Percentiles rank a stretch among this genome's conserved stretches.
These are phyloP conservation scores for Erannis defoliaria DNA, from an alignment of 2,888 invertebrate species.

Conservation along the genomic window DNA sequence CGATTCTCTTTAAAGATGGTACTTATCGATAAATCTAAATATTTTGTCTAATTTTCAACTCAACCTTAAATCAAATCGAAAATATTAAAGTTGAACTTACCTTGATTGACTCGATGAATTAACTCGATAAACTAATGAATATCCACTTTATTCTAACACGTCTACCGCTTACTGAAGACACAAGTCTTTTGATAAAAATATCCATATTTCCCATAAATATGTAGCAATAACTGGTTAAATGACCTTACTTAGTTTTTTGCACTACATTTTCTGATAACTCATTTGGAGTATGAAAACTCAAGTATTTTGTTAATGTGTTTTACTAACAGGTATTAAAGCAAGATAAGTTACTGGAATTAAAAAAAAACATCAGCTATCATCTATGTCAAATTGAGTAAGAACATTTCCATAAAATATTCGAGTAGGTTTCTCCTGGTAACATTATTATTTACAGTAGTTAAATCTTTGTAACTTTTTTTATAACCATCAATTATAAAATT, in stretches of 20 bases:
- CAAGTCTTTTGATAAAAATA: slow-evolving; percentile 23
- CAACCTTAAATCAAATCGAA: neutral
- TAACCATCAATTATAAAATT: no score
- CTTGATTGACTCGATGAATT: slow-evolving; percentile 14
- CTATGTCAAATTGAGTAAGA: no score
- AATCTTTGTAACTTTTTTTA: no score
- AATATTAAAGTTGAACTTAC: slow-evolving; percentile 17
- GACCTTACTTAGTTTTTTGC: slow-evolving; percentile 26
- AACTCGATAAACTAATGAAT: neutral
- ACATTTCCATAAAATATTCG: no score
- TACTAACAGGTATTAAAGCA: no score
- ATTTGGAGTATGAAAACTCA: neutral
- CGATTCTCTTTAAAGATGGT: no score
- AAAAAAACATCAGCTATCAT: no score
- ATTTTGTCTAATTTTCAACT: neutral
- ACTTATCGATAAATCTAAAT: no score
- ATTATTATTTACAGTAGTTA: no score
- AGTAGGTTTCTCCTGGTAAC: no score
- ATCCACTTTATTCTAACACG: slow-evolving; percentile 15
- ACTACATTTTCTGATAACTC: neutral
- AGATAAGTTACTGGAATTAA: no score
- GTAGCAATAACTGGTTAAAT: slow-evolving; percentile 22
- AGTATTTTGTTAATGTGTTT: no score
- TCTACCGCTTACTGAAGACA: slow-evolving; percentile 16
- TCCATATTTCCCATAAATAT: slow-evolving; percentile 28